Evolutionary conservation across 2,113 vertebrate species (phyloP).

Genomic region (Notechis scutatus): DNA sequence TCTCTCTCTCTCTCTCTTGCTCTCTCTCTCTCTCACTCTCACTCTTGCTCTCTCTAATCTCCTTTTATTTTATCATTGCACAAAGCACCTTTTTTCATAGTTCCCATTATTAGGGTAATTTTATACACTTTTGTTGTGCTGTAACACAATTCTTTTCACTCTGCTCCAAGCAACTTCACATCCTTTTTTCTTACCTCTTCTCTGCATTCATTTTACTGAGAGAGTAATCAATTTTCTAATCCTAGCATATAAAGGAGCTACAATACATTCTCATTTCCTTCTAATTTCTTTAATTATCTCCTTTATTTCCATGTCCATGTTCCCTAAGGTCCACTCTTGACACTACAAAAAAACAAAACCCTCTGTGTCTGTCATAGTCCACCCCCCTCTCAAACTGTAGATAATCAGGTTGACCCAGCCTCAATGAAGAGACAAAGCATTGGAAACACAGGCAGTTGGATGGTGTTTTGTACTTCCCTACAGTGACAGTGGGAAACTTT

Average conservation of each 20-base stretch:
- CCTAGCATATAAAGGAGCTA: neutral
- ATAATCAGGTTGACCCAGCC: neutral
- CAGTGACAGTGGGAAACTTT: neutral
- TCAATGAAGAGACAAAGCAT: neutral
- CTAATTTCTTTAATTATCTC: neutral
- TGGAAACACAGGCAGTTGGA: neutral
- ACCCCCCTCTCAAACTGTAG: fast-evolving
- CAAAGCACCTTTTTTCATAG: neutral
- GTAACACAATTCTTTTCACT: neutral
- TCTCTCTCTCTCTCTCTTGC: neutral
- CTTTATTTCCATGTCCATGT: neutral
- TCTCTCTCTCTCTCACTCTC: neutral
- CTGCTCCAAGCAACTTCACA: neutral
- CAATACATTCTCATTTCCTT: neutral
- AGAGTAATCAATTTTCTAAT: neutral
- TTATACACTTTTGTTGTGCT: neutral
- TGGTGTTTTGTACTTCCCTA: neutral
- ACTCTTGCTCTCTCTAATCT: neutral
- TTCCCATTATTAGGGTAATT: neutral
- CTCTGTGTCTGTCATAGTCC: neutral
- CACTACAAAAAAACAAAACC: neutral
- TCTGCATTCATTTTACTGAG: neutral
- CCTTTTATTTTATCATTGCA: neutral
- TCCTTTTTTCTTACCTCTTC: neutral
- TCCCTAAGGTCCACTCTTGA: neutral